Evolutionary conservation across 2,797 vertebrate genomes (phyloP).

Genomic region (Naso thynnoides): DNA sequence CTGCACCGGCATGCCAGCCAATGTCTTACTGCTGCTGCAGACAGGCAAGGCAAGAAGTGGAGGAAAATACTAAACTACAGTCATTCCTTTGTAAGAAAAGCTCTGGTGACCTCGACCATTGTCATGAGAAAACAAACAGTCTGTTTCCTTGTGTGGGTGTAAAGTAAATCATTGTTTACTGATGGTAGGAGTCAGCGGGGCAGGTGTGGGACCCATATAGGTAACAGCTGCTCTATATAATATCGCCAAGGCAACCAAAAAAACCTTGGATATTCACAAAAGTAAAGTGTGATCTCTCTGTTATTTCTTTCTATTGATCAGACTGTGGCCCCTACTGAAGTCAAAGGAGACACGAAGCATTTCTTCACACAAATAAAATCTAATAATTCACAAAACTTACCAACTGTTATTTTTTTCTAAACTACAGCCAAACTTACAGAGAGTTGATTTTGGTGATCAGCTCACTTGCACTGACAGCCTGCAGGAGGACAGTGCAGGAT

Average conservation of each 20-base stretch:
- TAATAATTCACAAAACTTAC: constrained; percentile 2
- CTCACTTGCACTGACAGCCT: constrained; percentile 6
- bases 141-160: constrained; percentile 51
- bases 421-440: neutral
- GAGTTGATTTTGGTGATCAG: constrained; percentile 7
- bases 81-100: constrained; percentile 39
- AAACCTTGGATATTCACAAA: constrained; percentile 36
- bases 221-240: constrained; percentile 77
- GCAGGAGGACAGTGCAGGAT: constrained; percentile 1
- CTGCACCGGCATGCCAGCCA: constrained; percentile 51
- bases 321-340: neutral
- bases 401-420: neutral
- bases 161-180: constrained; percentile 82
- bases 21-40: constrained; percentile 44
- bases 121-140: constrained; percentile 74
- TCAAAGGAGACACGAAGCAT: constrained; percentile 13
- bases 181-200: constrained; percentile 71
- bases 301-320: constrained; percentile 5
- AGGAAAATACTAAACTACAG: constrained; percentile 12
- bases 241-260: constrained; percentile 55
- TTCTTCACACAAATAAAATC: constrained; percentile 16
- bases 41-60: constrained; percentile 16
- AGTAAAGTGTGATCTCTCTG: constrained; percentile 2
- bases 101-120: constrained; percentile 60
- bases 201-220: constrained; percentile 80